Evolutionary conservation across 2,797 vertebrate genomes (phyloP).

Genomic region (Philypnodon macrostomus): DNA sequence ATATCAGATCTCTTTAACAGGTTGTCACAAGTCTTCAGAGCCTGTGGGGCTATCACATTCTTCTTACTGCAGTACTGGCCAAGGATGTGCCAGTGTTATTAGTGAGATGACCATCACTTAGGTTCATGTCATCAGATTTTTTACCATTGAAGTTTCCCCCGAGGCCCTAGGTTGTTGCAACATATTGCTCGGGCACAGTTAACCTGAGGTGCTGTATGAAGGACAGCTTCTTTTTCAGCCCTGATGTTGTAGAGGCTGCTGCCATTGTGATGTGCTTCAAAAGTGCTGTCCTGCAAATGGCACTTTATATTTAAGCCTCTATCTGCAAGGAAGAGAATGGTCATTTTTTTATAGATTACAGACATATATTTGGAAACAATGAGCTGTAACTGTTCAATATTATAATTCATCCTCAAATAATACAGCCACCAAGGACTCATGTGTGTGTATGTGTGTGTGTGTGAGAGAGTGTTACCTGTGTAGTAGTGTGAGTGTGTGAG

Average conservation of each 20-base stretch:
- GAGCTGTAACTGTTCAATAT: no score
- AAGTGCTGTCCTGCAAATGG: constrained; percentile 25
- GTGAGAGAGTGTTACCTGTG: no score
- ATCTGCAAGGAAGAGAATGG: constrained; percentile 29
- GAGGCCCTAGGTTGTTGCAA: constrained; percentile 41
- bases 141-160: constrained; percentile 55
- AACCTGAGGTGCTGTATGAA: constrained; percentile 34
- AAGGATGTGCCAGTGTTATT: constrained; percentile 19
- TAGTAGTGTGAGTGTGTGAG: no score
- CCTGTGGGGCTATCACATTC: constrained; percentile 11
- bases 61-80: constrained; percentile 23
- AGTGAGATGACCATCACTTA: constrained; percentile 16
- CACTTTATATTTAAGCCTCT: constrained; percentile 27
- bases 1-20: constrained; percentile 28
- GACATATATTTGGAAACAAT: constrained; percentile 3
- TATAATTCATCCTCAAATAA: no score
- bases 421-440: no score
- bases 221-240: constrained; percentile 35
- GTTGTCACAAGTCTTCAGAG: constrained; percentile 15
- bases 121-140: constrained; percentile 40
- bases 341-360: background rate
- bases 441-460: no score
- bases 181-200: constrained; percentile 23
- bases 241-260: constrained; percentile 22
- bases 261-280: constrained; percentile 26